phyloP scores from a whole-genome alignment of 2,888 invertebrate genomes.

The Hybos culiciformis region DNA sequence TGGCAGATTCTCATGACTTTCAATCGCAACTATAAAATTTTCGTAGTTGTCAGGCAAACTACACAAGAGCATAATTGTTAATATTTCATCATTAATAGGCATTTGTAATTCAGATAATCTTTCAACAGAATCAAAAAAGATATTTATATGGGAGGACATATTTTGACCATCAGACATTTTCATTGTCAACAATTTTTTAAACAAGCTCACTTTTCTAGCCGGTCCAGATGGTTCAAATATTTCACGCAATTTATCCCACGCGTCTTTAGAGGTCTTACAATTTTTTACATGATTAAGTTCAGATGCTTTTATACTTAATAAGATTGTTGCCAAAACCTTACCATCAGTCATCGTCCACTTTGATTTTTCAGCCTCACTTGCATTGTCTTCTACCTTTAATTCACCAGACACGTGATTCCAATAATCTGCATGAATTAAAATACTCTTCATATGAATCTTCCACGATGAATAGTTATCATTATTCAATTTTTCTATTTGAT shows the following conservation, averaged over 20 bases:
- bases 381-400: too few species aligned
- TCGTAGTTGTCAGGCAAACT: background rate
- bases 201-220: background rate
- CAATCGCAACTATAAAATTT: background rate
- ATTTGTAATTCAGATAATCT: background rate
- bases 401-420: too few species aligned
- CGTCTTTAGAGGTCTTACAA: background rate
- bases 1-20: background rate
- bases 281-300: background rate
- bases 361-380: slow-evolving; percentile 1
- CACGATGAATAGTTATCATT: too few species aligned
- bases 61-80: background rate
- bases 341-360: background rate
- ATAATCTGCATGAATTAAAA: too few species aligned
- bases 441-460: too few species aligned
- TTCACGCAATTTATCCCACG: background rate
- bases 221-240: background rate
- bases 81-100: background rate
- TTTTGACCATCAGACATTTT: background rate
- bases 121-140: background rate
- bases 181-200: background rate
- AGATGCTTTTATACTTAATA: background rate
- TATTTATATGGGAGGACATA: background rate
- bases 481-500: too few species aligned
- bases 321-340: background rate